These are phyloP conservation scores for Arctopsyche grandis DNA, from an alignment of 1,140 invertebrate genomes.

Conservation along the genomic window DNA sequence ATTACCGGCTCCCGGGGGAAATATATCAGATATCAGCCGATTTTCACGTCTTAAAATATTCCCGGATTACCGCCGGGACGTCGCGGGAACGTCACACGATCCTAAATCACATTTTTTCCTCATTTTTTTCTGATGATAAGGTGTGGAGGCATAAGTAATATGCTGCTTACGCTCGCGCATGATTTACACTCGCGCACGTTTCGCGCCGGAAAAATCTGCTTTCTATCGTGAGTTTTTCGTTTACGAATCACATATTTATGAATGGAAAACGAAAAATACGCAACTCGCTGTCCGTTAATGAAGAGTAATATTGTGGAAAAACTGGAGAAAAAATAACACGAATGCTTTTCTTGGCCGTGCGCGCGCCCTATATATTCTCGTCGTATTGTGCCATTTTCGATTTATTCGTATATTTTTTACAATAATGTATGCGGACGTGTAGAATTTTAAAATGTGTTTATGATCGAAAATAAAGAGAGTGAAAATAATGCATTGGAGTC, in stretches of 20 bases:
- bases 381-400: neutral
- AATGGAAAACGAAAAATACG: neutral
- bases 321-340: neutral
- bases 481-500: too few relatives aligned
- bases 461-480: too few relatives aligned
- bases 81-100: neutral
- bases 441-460: too few relatives aligned
- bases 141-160: neutral
- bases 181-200: slow-evolving; percentile 20
- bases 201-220: neutral
- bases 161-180: slow-evolving; percentile 16
- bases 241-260: neutral
- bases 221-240: neutral
- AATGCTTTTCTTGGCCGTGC: neutral
- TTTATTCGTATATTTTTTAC: neutral
- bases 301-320: slow-evolving; percentile 5
- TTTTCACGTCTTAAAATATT: slow-evolving; percentile 28
- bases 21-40: slow-evolving; percentile 30
- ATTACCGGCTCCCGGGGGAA: slow-evolving; percentile 28
- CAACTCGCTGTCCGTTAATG: neutral
- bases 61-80: slow-evolving; percentile 1
- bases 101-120: neutral
- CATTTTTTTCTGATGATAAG: neutral
- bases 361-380: neutral
- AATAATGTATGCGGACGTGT: too few relatives aligned